Evolutionary conservation across 2,888 invertebrate genomes (phyloP).

Genomic region (Latrodectus elegans): DNA sequence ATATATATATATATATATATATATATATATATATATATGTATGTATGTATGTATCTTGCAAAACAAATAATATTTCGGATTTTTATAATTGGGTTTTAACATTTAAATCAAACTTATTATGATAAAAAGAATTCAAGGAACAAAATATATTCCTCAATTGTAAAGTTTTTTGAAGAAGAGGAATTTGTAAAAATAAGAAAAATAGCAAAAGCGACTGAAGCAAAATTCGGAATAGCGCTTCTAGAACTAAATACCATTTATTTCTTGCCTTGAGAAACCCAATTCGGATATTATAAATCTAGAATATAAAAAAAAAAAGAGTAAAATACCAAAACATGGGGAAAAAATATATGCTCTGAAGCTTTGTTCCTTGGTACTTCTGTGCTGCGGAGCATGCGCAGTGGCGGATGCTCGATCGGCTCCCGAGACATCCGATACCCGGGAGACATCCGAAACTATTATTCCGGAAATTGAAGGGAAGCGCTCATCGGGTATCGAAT

Average conservation of each 20-base stretch:
- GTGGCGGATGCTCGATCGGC: constrained; percentile 21
- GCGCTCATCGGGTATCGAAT: constrained; percentile 55
- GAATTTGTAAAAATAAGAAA: background rate
- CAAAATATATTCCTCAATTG: no score
- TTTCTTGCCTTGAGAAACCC: background rate
- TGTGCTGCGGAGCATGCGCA: constrained; percentile 23
- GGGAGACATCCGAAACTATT: constrained; percentile 68
- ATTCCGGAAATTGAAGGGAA: constrained; percentile 70
- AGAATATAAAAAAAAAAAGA: background rate
- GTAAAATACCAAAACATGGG: background rate
- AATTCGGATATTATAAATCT: background rate
- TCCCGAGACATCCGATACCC: constrained; percentile 63
- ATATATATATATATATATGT: no score
- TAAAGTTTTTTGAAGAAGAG: background rate
- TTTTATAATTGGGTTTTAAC: no score
- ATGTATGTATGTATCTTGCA: no score
- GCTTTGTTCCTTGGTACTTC: constrained; percentile 31
- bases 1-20: no score
- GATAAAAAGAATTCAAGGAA: no score
- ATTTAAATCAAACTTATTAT: no score
- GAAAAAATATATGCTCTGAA: background rate
- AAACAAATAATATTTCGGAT: no score
- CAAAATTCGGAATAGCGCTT: background rate
- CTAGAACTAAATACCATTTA: background rate
- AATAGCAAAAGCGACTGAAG: background rate